Evolutionary conservation across 2,113 vertebrate species (phyloP).

Genomic region (Nothoprocta perdicaria): DNA sequence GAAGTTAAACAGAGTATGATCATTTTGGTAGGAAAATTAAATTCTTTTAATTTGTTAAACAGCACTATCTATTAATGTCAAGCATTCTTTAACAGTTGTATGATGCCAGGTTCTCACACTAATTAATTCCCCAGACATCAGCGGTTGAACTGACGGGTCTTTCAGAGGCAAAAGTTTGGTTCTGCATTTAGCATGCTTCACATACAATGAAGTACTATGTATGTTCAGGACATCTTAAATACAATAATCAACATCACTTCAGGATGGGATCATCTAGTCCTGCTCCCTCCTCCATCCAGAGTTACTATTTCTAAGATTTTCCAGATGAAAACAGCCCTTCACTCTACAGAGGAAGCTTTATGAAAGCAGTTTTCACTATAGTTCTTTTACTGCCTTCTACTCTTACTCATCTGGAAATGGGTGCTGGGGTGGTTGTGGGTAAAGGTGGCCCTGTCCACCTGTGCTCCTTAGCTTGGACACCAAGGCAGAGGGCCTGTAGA

Average conservation of each 20-base stretch:
- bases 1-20: neutral
- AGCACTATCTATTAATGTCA: neutral
- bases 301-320: neutral
- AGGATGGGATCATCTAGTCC: neutral
- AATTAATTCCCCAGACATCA: neutral
- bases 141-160: neutral
- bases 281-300: neutral
- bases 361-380: neutral
- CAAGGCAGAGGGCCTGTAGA: neutral
- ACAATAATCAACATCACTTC: neutral
- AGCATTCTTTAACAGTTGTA: neutral
- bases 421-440: neutral
- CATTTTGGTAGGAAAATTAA: neutral
- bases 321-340: neutral
- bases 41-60: conserved; percentile 12
- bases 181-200: neutral
- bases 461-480: neutral
- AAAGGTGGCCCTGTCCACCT: neutral
- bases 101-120: neutral
- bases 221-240: neutral
- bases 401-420: neutral
- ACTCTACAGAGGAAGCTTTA: neutral
- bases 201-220: neutral
- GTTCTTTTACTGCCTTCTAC: neutral
- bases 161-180: neutral